Evolutionary conservation across 2,113 vertebrate genomes (phyloP).

Genomic region (Nansenia antarctica): DNA sequence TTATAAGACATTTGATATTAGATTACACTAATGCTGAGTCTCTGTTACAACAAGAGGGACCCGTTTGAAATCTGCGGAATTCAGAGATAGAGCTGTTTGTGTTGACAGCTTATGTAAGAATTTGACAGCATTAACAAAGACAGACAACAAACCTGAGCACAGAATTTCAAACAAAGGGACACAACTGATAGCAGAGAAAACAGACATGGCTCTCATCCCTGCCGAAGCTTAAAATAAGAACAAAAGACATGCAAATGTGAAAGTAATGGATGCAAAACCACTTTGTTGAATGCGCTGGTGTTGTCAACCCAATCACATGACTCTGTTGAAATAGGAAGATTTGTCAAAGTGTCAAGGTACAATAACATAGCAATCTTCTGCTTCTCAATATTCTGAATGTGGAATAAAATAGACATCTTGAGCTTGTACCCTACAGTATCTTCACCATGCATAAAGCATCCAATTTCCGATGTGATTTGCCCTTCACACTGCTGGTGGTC

Average conservation of each 20-base stretch:
- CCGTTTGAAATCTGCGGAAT: background rate
- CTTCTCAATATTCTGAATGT: constrained; percentile 31
- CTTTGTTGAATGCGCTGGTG: background rate
- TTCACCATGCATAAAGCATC: background rate
- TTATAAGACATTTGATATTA: background rate
- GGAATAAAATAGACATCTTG: constrained; percentile 44
- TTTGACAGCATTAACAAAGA: background rate
- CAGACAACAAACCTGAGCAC: background rate
- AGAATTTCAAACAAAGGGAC: background rate
- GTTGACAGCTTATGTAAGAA: background rate
- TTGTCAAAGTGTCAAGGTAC: constrained; percentile 32
- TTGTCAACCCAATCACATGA: background rate
- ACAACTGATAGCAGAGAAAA: background rate
- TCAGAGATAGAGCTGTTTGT: constrained; percentile 1
- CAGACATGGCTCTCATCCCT: background rate
- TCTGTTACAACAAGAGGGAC: background rate
- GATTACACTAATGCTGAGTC: background rate
- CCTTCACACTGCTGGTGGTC: constrained; percentile 21
- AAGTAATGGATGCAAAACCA: background rate
- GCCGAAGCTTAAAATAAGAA: background rate
- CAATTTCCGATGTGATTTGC: background rate
- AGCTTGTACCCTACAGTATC: background rate
- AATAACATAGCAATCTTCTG: constrained; percentile 22
- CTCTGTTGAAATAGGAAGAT: constrained; percentile 23
- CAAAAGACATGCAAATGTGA: constrained; percentile 34